Base-by-base conservation (phyloP, 35 echinoderm and acorn worm genomes). In the Eucidaris tribuloides region DNA sequence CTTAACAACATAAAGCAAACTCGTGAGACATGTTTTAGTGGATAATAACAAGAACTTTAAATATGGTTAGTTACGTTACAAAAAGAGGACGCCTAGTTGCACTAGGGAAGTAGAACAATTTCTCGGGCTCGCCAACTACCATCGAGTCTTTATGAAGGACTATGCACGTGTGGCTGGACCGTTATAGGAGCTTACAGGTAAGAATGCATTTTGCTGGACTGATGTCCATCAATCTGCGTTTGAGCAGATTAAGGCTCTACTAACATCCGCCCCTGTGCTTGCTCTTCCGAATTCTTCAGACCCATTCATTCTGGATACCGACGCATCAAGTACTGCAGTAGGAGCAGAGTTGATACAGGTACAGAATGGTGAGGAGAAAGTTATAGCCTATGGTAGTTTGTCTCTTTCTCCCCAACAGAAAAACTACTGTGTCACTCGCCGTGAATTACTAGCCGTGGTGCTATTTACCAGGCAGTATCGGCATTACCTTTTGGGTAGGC, bases 401-500 rank as follows among this genome's bases (percentile, higher is more conserved):
- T 58, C 61, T 4, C 45, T 92, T 46, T 45, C 1, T 15, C 60
- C 46, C 19, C 62, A 65, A 79, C 58, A 82, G 50, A 38, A 56
- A 46, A 27, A 56, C 13, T 92, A 92, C 58, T 92, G 89, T 45
- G 65, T 86, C 2, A 92, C 89, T 24, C 39, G 83, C 29, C 58
- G 70, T 28, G 90, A 92, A 36, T 65, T 86, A 18, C 84, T 87
- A 1, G 90, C 83, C 13, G 77, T 92, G 17, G 83, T 92, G 29
- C 7, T 42, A 39, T 74, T 85, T 57, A 59, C 85, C 19, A 74
- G 72, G 40, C 59, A 92, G n/a, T 87, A 54, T 37, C 82, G 57
- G 4, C 84, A 85, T 39, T 85, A 84, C 39, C 80, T 90, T 11
- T 36, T 84, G 23, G 80, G 65, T 7, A 64, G 45, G 42, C 45